Evolutionary conservation across 2,888 invertebrate species (phyloP).

Genomic region (Andrena haemorrhoa): DNA sequence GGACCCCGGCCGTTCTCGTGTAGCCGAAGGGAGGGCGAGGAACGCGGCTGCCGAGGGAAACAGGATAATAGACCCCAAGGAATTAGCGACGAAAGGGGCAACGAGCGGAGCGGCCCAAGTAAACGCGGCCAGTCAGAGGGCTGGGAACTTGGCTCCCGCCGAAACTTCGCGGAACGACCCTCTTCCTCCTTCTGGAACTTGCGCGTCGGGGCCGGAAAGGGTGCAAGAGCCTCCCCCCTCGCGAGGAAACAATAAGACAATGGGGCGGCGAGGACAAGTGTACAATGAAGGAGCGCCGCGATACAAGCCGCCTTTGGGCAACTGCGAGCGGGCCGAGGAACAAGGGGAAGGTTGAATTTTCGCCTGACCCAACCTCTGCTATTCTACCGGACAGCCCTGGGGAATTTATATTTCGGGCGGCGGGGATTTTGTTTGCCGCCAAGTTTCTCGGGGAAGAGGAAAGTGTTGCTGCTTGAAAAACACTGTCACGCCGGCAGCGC

Average conservation of each 20-base stretch:
- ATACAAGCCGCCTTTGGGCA: slow-evolving; percentile 57
- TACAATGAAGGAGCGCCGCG: slow-evolving; percentile 74
- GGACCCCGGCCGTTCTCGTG: background rate
- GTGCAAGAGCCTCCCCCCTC: slow-evolving; percentile 63
- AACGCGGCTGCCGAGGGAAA: background rate
- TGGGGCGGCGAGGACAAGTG: slow-evolving; percentile 75
- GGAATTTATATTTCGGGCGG: background rate
- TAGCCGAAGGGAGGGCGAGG: background rate
- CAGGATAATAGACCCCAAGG: slow-evolving; percentile 40
- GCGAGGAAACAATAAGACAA: slow-evolving; percentile 80
- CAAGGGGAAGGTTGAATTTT: slow-evolving; percentile 32
- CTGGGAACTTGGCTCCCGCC: slow-evolving; percentile 24
- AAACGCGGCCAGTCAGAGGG: slow-evolving; percentile 39
- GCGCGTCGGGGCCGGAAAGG: slow-evolving; percentile 46
- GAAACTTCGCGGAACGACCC: slow-evolving; percentile 42
- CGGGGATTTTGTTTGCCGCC: background rate
- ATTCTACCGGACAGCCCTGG: background rate
- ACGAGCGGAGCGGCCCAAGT: slow-evolving; percentile 27
- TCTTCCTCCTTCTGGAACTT: slow-evolving; percentile 45
- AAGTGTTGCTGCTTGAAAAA: too few species aligned
- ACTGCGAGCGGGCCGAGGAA: background rate
- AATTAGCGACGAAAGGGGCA: slow-evolving; percentile 32
- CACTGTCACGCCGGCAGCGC: too few species aligned
- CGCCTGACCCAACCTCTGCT: slow-evolving; percentile 17
- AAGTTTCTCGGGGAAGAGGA: too few species aligned